Conservation (phyloP, 2,888 invertebrate species). For the Incurvaria masculella region DNA sequence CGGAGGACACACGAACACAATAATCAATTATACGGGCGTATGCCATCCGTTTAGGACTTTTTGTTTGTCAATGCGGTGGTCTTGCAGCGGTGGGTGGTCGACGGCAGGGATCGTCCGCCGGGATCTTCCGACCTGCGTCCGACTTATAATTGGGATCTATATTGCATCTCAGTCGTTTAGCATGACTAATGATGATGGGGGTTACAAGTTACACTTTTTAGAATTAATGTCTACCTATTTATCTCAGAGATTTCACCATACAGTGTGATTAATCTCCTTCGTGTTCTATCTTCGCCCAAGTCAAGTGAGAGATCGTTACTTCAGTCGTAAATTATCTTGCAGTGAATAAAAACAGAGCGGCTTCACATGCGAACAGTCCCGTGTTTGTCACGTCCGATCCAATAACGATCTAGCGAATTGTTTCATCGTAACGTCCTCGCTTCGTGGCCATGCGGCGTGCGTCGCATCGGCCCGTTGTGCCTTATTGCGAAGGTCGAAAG, state of each 20-base stretch:
- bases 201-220: no score
- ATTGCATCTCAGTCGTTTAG: background rate
- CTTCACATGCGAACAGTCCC: no score
- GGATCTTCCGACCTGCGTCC: background rate
- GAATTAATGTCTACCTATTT: no score
- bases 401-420: constrained; percentile 1
- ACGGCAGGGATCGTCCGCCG: constrained; percentile 19
- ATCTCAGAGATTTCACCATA: no score
- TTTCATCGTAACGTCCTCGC: constrained; percentile 1
- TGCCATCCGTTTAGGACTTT: constrained; percentile 19
- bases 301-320: no score
- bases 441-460: constrained; percentile 14
- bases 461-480: constrained; percentile 3
- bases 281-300: no score
- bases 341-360: no score
- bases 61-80: constrained; percentile 29
- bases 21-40: constrained; percentile 2
- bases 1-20: background rate
- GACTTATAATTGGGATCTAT: background rate
- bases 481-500: no score
- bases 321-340: no score
- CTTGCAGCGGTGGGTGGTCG: constrained; percentile 31
- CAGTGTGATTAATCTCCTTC: no score
- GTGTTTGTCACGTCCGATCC: no score
- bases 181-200: background rate